phyloP scores from a whole-genome alignment of 2,888 invertebrate genomes.

The Corythucha ciliata region DNA sequence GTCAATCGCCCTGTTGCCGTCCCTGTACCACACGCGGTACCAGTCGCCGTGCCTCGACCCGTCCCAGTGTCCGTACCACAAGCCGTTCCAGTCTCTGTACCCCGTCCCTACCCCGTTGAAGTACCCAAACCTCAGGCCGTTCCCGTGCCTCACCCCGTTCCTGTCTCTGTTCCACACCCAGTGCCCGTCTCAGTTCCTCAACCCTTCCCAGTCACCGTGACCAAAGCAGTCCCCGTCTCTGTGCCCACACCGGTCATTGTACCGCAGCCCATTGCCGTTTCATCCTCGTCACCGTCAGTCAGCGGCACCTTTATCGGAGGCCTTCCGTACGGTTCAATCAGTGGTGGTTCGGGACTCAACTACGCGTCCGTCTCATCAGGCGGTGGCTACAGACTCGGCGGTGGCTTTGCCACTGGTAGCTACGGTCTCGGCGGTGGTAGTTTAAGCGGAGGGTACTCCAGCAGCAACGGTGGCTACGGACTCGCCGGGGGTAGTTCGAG shows the following conservation, averaged over 20 bases:
- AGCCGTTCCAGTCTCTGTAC: slow-evolving; percentile 48
- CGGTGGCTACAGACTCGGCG: no score
- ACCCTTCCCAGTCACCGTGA: slow-evolving; percentile 36
- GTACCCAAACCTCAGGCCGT: slow-evolving; percentile 48
- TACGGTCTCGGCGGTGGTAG: no score
- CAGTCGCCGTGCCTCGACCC: slow-evolving; percentile 44
- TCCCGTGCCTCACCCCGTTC: slow-evolving; percentile 48
- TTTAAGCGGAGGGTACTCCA: no score
- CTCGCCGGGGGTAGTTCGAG: no score
- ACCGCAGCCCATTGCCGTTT: slow-evolving; percentile 20
- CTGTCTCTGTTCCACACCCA: slow-evolving; percentile 42
- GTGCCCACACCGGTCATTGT: slow-evolving; percentile 18
- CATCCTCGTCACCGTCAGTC: no score
- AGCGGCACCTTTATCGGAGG: no score
- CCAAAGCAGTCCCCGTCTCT: slow-evolving; percentile 20
- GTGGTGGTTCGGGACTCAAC: no score
- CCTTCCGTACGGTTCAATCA: no score
- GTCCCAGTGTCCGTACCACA: slow-evolving; percentile 47
- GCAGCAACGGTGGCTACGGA: no score
- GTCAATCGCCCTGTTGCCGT: slow-evolving; percentile 42
- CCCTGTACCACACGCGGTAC: slow-evolving; percentile 44
- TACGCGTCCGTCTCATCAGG: no score
- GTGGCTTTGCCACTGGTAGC: no score
- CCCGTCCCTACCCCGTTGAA: slow-evolving; percentile 48
- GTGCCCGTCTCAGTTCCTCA: slow-evolving; percentile 46